These are phyloP conservation scores for Cybosia mesomella DNA, from an alignment of 2,888 invertebrate species.

Conservation along the genomic window DNA sequence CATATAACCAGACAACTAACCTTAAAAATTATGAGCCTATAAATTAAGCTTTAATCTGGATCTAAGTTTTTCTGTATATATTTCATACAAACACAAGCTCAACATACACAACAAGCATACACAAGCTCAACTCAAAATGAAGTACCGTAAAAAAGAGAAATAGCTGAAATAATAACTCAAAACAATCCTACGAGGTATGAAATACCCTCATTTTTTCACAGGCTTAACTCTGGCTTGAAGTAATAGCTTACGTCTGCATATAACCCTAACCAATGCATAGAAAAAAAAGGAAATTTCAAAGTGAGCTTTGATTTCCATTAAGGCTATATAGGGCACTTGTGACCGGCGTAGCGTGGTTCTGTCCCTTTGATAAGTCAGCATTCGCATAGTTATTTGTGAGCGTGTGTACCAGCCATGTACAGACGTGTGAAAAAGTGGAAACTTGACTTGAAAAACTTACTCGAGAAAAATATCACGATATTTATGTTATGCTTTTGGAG, in stretches of 20 bases:
- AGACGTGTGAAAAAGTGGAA: conserved; percentile 8
- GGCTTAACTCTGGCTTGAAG: conserved; percentile 30
- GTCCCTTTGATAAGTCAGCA: conserved; percentile 49
- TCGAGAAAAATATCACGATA: conserved; percentile 1
- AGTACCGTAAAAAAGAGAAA: not conserved
- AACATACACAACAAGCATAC: too few species aligned
- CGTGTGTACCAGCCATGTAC: conserved; percentile 18
- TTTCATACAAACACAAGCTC: not conserved
- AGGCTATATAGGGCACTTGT: conserved; percentile 50
- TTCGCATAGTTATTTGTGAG: conserved; percentile 39
- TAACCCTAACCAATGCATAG: conserved; percentile 36
- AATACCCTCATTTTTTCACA: conserved; percentile 25
- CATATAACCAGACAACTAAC: not conserved
- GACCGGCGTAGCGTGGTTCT: conserved; percentile 47
- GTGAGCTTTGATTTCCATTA: conserved; percentile 51
- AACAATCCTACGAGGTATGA: conserved; percentile 18
- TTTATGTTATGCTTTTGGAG: not conserved
- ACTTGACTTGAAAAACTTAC: not conserved
- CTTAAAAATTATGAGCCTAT: not conserved
- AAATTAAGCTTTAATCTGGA: not conserved
- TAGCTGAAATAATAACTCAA: not conserved
- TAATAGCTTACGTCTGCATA: conserved; percentile 35
- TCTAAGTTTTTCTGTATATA: not conserved
- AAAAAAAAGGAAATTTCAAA: conserved; percentile 43
- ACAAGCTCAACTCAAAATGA: not conserved